phyloP scores from a whole-genome alignment of 2,888 invertebrate genomes.

The Saturnia japonica region DNA sequence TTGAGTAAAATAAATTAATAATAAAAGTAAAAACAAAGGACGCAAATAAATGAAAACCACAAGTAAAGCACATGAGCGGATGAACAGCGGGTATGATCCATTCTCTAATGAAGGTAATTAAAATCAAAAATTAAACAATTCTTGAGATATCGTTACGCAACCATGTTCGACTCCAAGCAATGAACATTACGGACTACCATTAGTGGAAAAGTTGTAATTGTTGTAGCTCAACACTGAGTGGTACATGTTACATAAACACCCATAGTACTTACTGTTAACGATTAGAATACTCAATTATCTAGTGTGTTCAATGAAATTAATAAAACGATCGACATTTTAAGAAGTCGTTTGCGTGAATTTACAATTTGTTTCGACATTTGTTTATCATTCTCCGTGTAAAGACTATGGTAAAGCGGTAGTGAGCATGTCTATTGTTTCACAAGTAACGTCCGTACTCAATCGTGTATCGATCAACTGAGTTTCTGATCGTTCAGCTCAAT shows the following conservation, averaged over 20 bases:
- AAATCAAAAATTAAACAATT: neutral
- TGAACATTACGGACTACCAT: constrained; percentile 4
- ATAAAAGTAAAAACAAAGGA: too few relatives aligned
- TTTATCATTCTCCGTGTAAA: constrained; percentile 44
- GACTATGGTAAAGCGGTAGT: constrained; percentile 41
- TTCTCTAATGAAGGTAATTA: neutral
- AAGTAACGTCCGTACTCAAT: constrained; percentile 44
- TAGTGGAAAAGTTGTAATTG: constrained; percentile 26
- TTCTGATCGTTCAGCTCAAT: constrained; percentile 40
- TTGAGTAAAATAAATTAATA: too few relatives aligned
- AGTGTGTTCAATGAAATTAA: neutral
- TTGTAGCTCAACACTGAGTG: constrained; percentile 18
- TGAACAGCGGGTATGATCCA: neutral
- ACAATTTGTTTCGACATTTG: constrained; percentile 51
- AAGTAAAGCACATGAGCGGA: neutral
- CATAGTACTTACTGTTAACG: neutral
- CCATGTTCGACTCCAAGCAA: constrained; percentile 12
- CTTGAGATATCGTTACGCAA: constrained; percentile 9
- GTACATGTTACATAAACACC: constrained; percentile 17
- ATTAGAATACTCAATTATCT: constrained; percentile 3
- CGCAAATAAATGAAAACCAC: too few relatives aligned
- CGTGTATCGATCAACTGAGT: constrained; percentile 44
- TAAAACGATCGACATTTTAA: constrained; percentile 14
- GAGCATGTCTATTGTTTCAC: constrained; percentile 49
- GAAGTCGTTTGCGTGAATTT: constrained; percentile 35